phyloP scores from a whole-genome alignment of 2,888 invertebrate species.

The Aleiodes testaceus region DNA sequence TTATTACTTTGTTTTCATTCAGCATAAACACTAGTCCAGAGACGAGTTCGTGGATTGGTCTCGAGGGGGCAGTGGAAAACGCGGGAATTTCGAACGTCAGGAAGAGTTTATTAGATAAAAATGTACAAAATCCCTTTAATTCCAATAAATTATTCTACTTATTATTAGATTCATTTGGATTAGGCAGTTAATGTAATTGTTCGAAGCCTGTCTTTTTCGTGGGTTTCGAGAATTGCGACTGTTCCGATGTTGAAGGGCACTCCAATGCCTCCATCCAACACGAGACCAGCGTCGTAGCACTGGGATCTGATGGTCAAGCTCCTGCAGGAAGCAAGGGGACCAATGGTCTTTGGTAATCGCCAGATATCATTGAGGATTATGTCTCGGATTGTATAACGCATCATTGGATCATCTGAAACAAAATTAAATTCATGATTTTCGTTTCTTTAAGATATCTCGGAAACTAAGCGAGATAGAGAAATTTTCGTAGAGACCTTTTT shows the following conservation, averaged over 20 bases:
- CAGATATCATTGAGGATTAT: slow-evolving; percentile 91
- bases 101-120: slow-evolving; percentile 4
- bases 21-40: too few species aligned
- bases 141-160: slow-evolving; percentile 3
- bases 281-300: slow-evolving; percentile 92
- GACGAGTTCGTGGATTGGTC: too few species aligned
- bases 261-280: slow-evolving; percentile 95
- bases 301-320: slow-evolving; percentile 88
- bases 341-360: slow-evolving; percentile 84
- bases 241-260: slow-evolving; percentile 97
- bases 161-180: slow-evolving; percentile 2
- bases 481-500: too few species aligned
- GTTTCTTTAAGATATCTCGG: too few species aligned
- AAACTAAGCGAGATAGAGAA: too few species aligned
- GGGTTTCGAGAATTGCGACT: slow-evolving; percentile 86
- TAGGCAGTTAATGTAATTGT: slow-evolving; percentile 76
- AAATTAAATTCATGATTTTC: too few species aligned
- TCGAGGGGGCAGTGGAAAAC: too few species aligned
- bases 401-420: slow-evolving; percentile 80
- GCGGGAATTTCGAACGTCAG: background rate
- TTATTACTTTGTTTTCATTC: too few species aligned
- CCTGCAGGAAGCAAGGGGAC: slow-evolving; percentile 84
- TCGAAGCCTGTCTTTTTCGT: slow-evolving; percentile 90
- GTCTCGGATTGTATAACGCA: slow-evolving; percentile 95
- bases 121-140: slow-evolving; percentile 5